These are phyloP conservation scores for Gymnorhina tibicen DNA, from an alignment of 2,113 vertebrate genomes.

Conservation along the genomic window DNA sequence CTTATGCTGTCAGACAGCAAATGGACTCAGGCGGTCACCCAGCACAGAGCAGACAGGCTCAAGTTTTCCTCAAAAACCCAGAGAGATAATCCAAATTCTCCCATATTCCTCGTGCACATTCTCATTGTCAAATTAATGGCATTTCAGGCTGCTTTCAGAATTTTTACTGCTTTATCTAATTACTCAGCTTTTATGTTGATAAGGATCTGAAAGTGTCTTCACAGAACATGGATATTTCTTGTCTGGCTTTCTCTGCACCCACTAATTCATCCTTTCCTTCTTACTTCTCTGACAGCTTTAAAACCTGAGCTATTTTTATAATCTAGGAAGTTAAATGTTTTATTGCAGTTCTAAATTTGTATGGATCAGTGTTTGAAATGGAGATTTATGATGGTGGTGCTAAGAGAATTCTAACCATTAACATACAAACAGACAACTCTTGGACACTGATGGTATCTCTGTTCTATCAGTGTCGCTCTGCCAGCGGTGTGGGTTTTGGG, in stretches of 20 bases:
- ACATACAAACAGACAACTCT: neutral
- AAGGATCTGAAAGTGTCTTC: neutral
- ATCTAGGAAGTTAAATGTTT: neutral
- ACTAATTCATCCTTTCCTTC: neutral
- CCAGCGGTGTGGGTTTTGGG: neutral
- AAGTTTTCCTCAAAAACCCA: neutral
- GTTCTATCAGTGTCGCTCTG: neutral
- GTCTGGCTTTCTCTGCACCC: neutral
- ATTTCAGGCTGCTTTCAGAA: neutral
- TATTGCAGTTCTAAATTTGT: neutral
- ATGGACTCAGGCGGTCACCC: neutral
- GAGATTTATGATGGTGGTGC: neutral
- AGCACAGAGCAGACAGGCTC: neutral
- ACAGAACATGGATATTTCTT: neutral
- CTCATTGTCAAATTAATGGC: neutral
- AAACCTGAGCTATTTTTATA: neutral
- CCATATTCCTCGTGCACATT: neutral
- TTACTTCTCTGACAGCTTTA: neutral
- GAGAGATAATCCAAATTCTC: neutral
- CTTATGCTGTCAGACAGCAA: fast-evolving
- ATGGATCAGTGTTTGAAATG: neutral
- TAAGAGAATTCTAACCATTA: neutral
- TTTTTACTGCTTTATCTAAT: neutral
- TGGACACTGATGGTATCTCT: neutral
- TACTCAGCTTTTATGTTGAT: neutral